Percentiles rank a stretch among this genome's conserved stretches.
These are phyloP conservation scores for Leucozona laternaria DNA, from an alignment of 2,888 invertebrate genomes.

Conservation along the genomic window DNA sequence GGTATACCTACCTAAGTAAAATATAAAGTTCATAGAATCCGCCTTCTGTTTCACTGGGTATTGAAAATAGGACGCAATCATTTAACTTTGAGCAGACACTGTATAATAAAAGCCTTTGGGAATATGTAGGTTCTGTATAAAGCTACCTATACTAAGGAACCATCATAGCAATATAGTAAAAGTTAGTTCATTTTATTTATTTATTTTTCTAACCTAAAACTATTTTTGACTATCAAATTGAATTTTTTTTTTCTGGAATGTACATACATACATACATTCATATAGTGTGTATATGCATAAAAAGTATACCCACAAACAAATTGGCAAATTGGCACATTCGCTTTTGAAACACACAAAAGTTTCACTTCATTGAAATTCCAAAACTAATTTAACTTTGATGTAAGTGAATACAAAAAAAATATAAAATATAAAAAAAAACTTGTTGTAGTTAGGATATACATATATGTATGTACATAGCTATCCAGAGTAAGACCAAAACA, in stretches of 20 bases:
- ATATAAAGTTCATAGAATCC: background rate
- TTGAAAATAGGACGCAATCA: constrained; percentile 12
- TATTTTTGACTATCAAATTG: constrained; percentile 58
- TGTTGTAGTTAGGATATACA: background rate
- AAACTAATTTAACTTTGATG: constrained; percentile 75
- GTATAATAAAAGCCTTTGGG: background rate
- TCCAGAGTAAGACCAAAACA: constrained; percentile 50
- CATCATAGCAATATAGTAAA: constrained; percentile 40
- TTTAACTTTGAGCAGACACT: constrained; percentile 11
- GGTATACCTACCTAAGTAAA: background rate
- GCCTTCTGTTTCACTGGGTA: background rate
- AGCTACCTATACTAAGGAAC: background rate
- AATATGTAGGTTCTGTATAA: background rate
- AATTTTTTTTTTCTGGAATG: constrained; percentile 41
- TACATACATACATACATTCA: background rate
- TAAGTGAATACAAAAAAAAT: constrained; percentile 16
- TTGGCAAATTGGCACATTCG: constrained; percentile 65
- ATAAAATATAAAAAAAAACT: constrained; percentile 4
- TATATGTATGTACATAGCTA: background rate
- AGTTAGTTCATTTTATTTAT: constrained; percentile 27
- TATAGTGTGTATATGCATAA: background rate
- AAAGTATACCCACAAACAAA: constrained; percentile 20
- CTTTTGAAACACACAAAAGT: constrained; percentile 36
- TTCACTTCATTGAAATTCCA: constrained; percentile 67
- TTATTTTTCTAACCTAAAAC: constrained; percentile 15